Evolutionary conservation across 2,797 vertebrate species (phyloP).

Genomic region (Hirundo rustica): DNA sequence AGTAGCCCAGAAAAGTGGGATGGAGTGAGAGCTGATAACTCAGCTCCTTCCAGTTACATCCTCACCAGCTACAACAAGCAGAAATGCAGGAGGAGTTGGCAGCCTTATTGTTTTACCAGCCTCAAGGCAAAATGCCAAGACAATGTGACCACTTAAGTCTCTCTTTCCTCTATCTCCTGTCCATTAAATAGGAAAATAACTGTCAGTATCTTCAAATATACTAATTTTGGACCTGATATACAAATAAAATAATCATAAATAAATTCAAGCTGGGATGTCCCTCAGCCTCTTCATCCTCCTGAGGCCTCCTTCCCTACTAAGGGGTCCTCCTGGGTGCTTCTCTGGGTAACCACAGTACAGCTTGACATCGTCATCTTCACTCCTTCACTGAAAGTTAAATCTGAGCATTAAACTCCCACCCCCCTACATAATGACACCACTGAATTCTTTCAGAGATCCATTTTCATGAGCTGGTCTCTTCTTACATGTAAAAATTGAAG

Average conservation of each 20-base stretch:
- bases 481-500: not conserved
- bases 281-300: not conserved
- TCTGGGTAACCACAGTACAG: not conserved
- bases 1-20: not conserved
- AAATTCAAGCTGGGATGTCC: not conserved
- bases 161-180: not conserved
- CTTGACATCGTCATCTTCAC: not conserved
- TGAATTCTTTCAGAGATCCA: not conserved
- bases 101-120: not conserved
- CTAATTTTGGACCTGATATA: not conserved
- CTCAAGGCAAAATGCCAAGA: not conserved
- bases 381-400: not conserved
- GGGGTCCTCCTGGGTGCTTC: not conserved
- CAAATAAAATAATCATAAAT: not conserved
- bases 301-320: fast-evolving
- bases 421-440: not conserved
- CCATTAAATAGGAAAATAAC: not conserved
- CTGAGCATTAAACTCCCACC: not conserved
- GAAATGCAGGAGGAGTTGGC: fast-evolving
- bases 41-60: not conserved
- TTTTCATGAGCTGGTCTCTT: not conserved
- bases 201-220: not conserved
- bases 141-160: not conserved
- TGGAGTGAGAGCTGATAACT: not conserved
- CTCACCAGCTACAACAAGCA: not conserved